Evolutionary conservation across 2,797 vertebrate species (phyloP).

Genomic region (Pseudocheirus occidentalis): DNA sequence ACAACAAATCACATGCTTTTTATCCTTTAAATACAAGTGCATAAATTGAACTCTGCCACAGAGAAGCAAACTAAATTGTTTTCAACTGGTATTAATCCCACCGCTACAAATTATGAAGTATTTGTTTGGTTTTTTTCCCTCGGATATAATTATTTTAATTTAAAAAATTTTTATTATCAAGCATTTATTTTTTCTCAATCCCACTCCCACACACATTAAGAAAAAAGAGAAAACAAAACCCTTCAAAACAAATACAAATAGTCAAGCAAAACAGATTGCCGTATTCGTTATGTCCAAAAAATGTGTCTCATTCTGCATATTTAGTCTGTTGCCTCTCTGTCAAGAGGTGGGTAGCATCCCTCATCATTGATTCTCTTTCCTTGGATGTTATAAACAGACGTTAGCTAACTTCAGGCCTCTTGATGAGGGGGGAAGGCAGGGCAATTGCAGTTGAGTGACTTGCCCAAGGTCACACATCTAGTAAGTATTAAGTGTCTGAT

Average conservation of each 20-base stretch:
- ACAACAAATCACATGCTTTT: neutral
- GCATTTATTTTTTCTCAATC: neutral
- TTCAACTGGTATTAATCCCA: neutral
- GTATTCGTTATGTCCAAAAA: neutral
- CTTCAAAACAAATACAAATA: neutral
- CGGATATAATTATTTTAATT: neutral
- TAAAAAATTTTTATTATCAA: neutral
- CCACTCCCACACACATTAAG: neutral
- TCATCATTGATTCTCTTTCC: neutral
- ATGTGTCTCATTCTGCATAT: neutral
- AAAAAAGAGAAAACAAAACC: neutral
- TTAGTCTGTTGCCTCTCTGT: neutral
- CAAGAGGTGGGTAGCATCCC: neutral
- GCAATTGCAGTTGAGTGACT: too few species aligned
- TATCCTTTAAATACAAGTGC: neutral
- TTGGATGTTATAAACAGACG: neutral
- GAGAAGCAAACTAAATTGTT: neutral
- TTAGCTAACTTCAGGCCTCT: neutral
- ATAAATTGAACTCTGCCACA: neutral
- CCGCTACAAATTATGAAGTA: neutral
- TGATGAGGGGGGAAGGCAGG: too few species aligned
- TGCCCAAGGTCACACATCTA: too few species aligned
- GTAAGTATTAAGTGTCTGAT: too few species aligned
- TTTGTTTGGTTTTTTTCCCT: neutral
- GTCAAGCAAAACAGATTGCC: neutral